Evolutionary conservation across 2,113 vertebrate genomes (phyloP).

Genomic region (Pedionomus torquatus): DNA sequence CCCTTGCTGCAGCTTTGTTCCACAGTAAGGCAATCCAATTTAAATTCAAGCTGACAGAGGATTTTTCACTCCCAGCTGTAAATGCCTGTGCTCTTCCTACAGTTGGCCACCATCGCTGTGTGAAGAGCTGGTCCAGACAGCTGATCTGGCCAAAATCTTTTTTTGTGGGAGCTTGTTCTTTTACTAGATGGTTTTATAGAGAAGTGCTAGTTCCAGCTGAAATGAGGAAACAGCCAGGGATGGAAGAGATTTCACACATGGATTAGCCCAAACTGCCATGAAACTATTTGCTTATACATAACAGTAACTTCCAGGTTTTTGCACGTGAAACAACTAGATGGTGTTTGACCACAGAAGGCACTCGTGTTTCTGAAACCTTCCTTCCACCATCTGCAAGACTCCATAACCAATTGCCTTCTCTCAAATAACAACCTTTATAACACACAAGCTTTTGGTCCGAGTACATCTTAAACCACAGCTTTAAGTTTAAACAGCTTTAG

Average conservation of each 20-base stretch:
- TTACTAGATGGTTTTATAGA: neutral
- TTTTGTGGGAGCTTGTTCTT: neutral
- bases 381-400: neutral
- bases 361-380: neutral
- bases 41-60: neutral
- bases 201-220: neutral
- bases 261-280: neutral
- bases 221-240: neutral
- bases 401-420: neutral
- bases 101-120: neutral
- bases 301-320: neutral
- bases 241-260: neutral
- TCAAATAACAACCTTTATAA: neutral
- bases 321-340: neutral
- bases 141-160: neutral
- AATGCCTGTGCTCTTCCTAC: rapidly evolving
- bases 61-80: neutral
- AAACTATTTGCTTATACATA: neutral
- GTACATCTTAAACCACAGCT: neutral
- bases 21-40: neutral
- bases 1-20: neutral
- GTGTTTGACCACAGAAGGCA: neutral
- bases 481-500: neutral
- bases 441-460: neutral
- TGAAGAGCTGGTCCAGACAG: neutral